Conservation (phyloP, 2,113 vertebrate species). For the Stegastes partitus region DNA sequence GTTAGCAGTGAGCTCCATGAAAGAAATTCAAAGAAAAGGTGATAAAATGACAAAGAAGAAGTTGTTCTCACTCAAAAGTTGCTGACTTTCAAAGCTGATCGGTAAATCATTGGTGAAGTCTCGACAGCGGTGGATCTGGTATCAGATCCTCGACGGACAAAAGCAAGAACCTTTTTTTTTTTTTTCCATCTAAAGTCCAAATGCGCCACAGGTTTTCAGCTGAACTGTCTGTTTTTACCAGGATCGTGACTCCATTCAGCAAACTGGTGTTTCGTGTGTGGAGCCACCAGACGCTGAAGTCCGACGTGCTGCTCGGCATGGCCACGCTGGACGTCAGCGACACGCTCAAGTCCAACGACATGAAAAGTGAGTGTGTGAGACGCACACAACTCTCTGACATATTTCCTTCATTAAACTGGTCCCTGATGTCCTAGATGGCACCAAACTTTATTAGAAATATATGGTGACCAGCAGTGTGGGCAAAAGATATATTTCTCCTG, state of each 20-base stretch:
- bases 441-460: too few species aligned
- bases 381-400: background rate
- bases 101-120: constrained; percentile 9
- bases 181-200: background rate
- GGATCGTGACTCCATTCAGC: constrained; percentile 97
- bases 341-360: constrained; percentile 93
- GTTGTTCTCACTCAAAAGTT: too few species aligned
- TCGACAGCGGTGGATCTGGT: background rate
- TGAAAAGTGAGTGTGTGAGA: constrained; percentile 92
- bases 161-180: too few species aligned
- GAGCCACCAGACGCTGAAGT: constrained; percentile 98
- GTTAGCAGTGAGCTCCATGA: background rate
- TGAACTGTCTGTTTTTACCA: constrained; percentile 68
- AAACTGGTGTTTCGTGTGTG: constrained; percentile 95
- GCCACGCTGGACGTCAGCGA: constrained; percentile 94
- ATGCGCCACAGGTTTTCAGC: background rate
- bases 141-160: background rate
- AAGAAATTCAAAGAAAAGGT: too few species aligned
- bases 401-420: too few species aligned
- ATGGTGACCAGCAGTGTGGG: too few species aligned
- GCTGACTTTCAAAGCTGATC: background rate
- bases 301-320: constrained; percentile 93
- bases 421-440: too few species aligned
- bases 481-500: too few species aligned
- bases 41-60: too few species aligned